Evolutionary conservation across 2,113 vertebrate species (phyloP), one percentile per base, ranked within the genome.

Genomic region (Pimephales promelas): DNA sequence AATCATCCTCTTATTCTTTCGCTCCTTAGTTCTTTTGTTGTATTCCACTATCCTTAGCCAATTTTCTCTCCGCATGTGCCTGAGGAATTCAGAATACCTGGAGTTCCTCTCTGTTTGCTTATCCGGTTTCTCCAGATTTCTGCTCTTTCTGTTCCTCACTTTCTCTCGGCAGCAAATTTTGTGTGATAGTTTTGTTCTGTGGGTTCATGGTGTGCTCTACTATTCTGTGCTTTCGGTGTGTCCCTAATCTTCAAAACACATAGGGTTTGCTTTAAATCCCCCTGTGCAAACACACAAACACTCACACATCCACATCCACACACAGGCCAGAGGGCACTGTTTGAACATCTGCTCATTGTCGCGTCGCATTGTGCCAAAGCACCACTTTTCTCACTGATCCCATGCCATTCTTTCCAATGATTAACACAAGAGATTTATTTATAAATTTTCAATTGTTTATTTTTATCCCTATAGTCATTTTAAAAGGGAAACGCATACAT

Each of bases 321-420:
- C 57, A 47, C 57, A 61, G 40, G 40, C 74, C 49, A 56, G 7
- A 40, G 62, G 26, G 72, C 26, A 72, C 86, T 84, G 86, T 85
- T 79, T 87, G 79, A 84, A 87, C 86, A 87, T 82, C 86, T 87
- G 83, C 40, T 85, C 56, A 36, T 31, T 87, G 54, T 47, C 26
- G 24, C 36, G 54, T 47, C 26, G 24, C 36, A 7, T 40, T 84
- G 54, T 66, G 79, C 79, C 64, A 84, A 61, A 70, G 2, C 54
- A 40, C 24, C 4, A 56, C 11, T 57, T 56, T 52, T 34, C 28
- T 61, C 28, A 1, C 62, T 68, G 62, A 59, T 45, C 24, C 5
- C 14, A 57, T 77, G 18, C 56, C 74, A 57, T 52, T 77, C 52
- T 61, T 22, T 74, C 5, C 28, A 16, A 40, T 66, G 16, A 75